Evolutionary conservation across 2,888 invertebrate genomes (phyloP), one percentile per base, ranked within the genome.

Genomic region (Hybos culiciformis): DNA sequence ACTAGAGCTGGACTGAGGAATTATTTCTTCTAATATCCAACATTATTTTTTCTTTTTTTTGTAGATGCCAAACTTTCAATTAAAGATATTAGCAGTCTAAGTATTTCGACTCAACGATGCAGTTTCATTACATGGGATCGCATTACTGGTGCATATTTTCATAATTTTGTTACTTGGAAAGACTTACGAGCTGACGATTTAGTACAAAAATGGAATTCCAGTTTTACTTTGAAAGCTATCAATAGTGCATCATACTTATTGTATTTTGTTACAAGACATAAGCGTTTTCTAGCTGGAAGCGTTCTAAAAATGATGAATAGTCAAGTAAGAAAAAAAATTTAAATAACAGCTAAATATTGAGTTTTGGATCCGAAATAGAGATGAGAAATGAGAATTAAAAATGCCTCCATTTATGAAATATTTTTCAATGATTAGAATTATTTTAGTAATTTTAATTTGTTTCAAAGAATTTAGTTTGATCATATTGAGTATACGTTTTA

Each of bases 101-200:
- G 87, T 3, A 77, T 93, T 54, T 81, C 86, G 1, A 82, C 83
- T 1, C 88, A 88, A 58, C 70, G 92, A 11, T 52, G 80, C 50
- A 85, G 84, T 26, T 88, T 91, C 60, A 73, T 83, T 2, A 83
- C 83, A 4, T 92, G 91, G 91, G 80, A 90, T 53, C 74, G 74
- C 55, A 66, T 70, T 39, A 83, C 80, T 11, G 81, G 83, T 2
- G 73, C 74, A 53, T 77, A 80, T 20, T 86, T 81, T 63, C 88
- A 88, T 61, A 82, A 81, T 53, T 83, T 92, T 52, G 82, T 91
- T 51, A 84, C 86, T 15, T 93, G 93, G 93, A 88, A 90, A 60
- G 93, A 93, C 62, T 59, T 83, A 47, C 71, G 92, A 42, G 83
- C 85, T 17, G 76, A 80, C 54, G 64, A 71, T 32, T 63, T 84